Evolutionary conservation across 2,888 invertebrate species (phyloP).

Genomic region (Allophyes oxyacanthae): DNA sequence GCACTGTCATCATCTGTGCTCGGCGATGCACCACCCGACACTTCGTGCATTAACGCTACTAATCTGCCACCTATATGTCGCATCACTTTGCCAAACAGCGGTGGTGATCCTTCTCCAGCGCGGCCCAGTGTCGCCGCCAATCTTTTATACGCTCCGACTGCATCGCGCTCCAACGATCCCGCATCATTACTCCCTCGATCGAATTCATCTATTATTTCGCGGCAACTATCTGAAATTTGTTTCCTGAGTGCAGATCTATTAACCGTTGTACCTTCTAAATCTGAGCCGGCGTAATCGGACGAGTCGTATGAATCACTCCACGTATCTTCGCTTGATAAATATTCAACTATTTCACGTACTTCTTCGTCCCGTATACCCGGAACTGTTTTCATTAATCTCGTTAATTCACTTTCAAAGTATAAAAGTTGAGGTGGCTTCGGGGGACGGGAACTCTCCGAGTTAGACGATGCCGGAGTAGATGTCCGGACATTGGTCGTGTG

Average conservation of each 20-base stretch:
- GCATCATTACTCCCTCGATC: constrained; percentile 91
- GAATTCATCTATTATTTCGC: constrained; percentile 96
- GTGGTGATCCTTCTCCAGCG: constrained; percentile 93
- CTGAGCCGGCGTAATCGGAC: constrained; percentile 97
- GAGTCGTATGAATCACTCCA: constrained; percentile 98
- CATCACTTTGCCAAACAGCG: constrained; percentile 96
- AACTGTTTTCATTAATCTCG: constrained; percentile 97
- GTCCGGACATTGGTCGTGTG: constrained; percentile 90
- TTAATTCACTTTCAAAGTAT: constrained; percentile 96
- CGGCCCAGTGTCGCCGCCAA: constrained; percentile 95
- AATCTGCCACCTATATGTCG: constrained; percentile 96
- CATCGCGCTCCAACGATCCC: constrained; percentile 91
- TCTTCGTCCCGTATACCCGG: constrained; percentile 97
- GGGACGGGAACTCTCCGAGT: constrained; percentile 90
- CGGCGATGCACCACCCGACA: constrained; percentile 93
- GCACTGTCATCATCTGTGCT: constrained; percentile 93
- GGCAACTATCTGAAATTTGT: constrained; percentile 96
- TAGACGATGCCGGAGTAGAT: constrained; percentile 88
- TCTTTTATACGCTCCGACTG: constrained; percentile 96
- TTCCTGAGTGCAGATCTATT: constrained; percentile 93
- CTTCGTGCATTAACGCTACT: constrained; percentile 97
- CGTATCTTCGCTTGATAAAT: constrained; percentile 96
- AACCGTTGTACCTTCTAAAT: constrained; percentile 92
- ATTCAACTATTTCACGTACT: constrained; percentile 97
- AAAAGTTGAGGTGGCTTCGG: constrained; percentile 95